Percentiles rank a stretch among this genome's conserved stretches.
Evolutionary conservation across 2,113 vertebrate genomes (phyloP).

Genomic region (Ptyas mucosa): DNA sequence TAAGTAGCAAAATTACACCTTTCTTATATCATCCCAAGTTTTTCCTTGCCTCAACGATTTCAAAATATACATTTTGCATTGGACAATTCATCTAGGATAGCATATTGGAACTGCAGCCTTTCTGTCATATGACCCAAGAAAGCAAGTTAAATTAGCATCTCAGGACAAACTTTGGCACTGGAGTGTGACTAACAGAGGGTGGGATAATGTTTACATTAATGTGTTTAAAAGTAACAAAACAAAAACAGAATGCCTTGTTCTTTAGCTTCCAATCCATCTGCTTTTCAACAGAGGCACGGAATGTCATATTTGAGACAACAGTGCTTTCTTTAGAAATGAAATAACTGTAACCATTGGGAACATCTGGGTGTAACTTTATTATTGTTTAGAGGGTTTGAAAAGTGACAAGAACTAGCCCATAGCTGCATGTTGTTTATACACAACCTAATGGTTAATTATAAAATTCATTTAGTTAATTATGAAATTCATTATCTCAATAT

Average conservation of each 20-base stretch:
- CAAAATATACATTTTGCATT: background rate
- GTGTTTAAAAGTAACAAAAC: background rate
- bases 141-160: conserved; percentile 25
- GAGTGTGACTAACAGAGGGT: conserved; percentile 3
- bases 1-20: background rate
- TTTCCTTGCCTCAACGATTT: background rate
- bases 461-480: background rate
- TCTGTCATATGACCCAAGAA: conserved; percentile 9
- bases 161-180: conserved; percentile 25
- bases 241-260: conserved; percentile 1
- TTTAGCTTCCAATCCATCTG: conserved; percentile 2
- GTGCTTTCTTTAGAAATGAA: background rate
- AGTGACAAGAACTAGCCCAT: background rate
- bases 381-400: background rate
- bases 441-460: background rate
- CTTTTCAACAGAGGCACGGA: background rate
- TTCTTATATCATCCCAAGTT: background rate
- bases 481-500: background rate
- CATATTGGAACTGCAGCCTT: conserved; percentile 12
- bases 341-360: background rate
- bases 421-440: background rate
- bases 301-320: background rate
- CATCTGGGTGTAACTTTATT: background rate
- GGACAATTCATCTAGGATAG: background rate
- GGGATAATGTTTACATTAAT: background rate